These are phyloP conservation scores for Vanacampus margaritifer DNA, from an alignment of 2,113 vertebrate genomes.

Conservation along the genomic window DNA sequence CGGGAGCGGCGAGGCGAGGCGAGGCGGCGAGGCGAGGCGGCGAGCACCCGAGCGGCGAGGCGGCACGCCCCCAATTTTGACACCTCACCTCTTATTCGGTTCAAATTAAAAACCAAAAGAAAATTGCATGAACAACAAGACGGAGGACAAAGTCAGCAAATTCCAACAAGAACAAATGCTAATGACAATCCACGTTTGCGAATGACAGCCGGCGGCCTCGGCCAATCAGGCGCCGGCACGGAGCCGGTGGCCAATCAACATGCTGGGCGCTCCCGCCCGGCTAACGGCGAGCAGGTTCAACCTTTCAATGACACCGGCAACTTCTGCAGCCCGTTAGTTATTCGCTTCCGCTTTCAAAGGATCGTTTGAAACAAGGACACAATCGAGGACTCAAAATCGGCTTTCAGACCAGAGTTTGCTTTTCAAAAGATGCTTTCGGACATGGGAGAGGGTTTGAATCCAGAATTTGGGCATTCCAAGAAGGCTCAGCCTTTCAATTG, in stretches of 20 bases:
- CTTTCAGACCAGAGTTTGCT: too few species aligned
- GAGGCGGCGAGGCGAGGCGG: too few species aligned
- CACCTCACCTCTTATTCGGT: not conserved
- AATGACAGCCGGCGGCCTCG: not conserved
- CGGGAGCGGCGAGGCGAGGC: slow-evolving; percentile 11
- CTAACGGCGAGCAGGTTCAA: too few species aligned
- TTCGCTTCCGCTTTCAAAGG: too few species aligned
- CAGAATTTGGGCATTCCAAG: too few species aligned
- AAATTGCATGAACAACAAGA: not conserved
- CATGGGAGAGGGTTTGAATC: too few species aligned
- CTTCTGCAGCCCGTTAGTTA: too few species aligned
- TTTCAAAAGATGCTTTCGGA: too few species aligned
- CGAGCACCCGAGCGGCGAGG: not conserved
- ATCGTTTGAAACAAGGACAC: too few species aligned
- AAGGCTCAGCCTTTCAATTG: too few species aligned
- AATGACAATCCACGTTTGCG: not conserved
- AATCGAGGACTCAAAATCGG: too few species aligned
- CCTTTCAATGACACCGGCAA: not conserved
- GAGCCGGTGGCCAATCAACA: not conserved
- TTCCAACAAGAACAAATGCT: not conserved
- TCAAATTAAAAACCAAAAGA: too few species aligned
- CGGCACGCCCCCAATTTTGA: not conserved
- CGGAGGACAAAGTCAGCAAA: not conserved
- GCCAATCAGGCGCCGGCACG: not conserved
- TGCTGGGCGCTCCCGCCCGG: not conserved